phyloP scores from a whole-genome alignment of 2,113 vertebrate species.

The Strigops habroptila region DNA sequence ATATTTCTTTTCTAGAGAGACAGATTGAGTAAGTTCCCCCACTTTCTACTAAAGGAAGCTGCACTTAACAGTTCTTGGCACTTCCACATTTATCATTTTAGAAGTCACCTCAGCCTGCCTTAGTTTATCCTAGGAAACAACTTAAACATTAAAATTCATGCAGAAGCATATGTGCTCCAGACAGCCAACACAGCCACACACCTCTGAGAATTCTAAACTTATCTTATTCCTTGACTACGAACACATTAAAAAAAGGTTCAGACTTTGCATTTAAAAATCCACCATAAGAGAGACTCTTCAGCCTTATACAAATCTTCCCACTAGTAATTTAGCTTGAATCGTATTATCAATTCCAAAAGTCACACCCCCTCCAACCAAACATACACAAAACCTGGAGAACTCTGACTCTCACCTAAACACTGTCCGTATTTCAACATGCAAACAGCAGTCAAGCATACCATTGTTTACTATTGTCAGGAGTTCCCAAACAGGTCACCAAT shows the following conservation, averaged over 20 bases:
- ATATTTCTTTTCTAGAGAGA: not conserved
- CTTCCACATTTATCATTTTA: not conserved
- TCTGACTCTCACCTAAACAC: not conserved
- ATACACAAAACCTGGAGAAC: not conserved
- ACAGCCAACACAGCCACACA: not conserved
- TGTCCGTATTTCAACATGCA: not conserved
- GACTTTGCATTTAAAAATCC: not conserved
- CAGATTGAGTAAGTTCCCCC: not conserved
- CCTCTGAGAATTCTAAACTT: not conserved
- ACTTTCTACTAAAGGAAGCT: not conserved
- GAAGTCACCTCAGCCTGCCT: not conserved
- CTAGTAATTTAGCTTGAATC: not conserved
- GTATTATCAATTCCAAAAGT: not conserved
- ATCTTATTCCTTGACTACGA: not conserved
- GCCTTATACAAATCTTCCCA: not conserved
- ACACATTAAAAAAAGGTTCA: not conserved
- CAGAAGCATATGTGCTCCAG: not conserved
- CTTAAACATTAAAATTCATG: not conserved
- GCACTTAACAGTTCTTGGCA: not conserved
- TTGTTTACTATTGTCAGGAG: not conserved
- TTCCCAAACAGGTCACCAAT: not conserved
- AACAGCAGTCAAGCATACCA: not conserved
- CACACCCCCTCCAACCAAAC: not conserved
- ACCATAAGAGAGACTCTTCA: not conserved
- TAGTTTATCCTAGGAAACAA: not conserved